phyloP scores from a whole-genome alignment of 2,888 invertebrate genomes.

The Alsophila aescularia region DNA sequence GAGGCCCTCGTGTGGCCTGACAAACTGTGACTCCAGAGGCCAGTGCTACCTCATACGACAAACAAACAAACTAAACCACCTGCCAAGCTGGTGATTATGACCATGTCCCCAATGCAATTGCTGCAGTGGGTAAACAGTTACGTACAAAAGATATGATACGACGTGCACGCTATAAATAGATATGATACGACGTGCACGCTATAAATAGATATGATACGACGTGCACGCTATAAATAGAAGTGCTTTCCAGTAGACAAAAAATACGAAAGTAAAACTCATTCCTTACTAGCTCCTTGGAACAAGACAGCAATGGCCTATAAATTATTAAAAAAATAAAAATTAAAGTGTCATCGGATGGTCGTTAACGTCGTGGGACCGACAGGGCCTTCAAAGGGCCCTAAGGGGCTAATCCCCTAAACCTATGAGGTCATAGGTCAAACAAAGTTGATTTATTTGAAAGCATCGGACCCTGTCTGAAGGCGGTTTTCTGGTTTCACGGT shows the following conservation, averaged over 20 bases:
- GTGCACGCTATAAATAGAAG: not conserved
- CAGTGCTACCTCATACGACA: too few relatives aligned
- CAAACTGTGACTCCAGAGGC: too few relatives aligned
- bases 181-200: too few relatives aligned
- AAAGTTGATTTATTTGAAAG: constrained; percentile 66
- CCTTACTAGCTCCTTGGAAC: constrained; percentile 27
- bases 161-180: too few relatives aligned
- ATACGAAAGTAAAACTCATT: not conserved
- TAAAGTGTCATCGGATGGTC: constrained; percentile 60
- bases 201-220: not conserved
- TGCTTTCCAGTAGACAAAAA: not conserved
- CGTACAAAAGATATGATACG: too few relatives aligned
- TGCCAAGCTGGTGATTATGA: too few relatives aligned
- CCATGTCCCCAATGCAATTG: too few relatives aligned
- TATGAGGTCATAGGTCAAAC: constrained; percentile 66
- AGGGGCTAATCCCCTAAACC: constrained; percentile 52
- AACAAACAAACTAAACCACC: too few relatives aligned
- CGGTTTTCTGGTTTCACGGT: constrained; percentile 23
- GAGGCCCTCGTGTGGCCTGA: too few relatives aligned
- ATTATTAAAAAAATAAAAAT: constrained; percentile 48
- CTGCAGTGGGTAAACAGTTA: too few relatives aligned
- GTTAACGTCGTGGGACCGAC: constrained; percentile 54
- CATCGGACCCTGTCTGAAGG: constrained; percentile 25
- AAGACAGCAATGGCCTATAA: constrained; percentile 36
- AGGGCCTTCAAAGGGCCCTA: constrained; percentile 16